A percentile compares a stretch with the other conserved stretches of the same genome.
Conservation (phyloP, 2,888 invertebrate genomes). For the Cryptophagus acutangulus region DNA sequence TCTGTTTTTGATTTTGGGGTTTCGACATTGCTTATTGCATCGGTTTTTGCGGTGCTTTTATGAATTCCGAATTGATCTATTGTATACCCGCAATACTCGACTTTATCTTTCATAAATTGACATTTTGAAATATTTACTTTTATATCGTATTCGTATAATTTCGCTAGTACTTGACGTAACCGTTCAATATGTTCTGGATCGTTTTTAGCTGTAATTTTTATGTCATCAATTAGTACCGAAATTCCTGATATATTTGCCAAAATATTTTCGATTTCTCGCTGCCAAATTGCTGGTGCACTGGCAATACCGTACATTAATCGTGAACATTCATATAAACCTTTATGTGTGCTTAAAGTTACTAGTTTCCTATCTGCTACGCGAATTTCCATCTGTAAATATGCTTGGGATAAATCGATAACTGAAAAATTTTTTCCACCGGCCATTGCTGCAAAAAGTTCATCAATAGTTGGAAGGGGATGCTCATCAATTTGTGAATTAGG, state of each 20-base stretch:
- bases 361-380: conserved; percentile 32
- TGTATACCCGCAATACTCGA: conserved; percentile 35
- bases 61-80: conserved; percentile 19
- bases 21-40: conserved; percentile 17
- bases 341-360: conserved; percentile 38
- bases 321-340: conserved; percentile 35
- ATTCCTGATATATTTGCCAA: conserved; percentile 31
- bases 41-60: conserved; percentile 13
- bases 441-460: conserved; percentile 25
- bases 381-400: conserved; percentile 40
- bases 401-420: conserved; percentile 31
- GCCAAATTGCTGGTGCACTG: conserved; percentile 22
- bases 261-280: conserved; percentile 30
- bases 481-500: conserved; percentile 10
- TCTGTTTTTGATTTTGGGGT: conserved; percentile 14
- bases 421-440: conserved; percentile 27
- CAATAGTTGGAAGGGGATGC: conserved; percentile 16
- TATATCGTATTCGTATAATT: conserved; percentile 26
- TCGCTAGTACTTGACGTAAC: conserved; percentile 25
- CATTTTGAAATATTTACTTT: conserved; percentile 35
- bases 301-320: conserved; percentile 37
- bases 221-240: conserved; percentile 36
- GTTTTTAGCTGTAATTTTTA: conserved; percentile 31
- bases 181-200: conserved; percentile 24
- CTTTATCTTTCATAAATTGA: conserved; percentile 32